Base-by-base conservation (phyloP, 2,113 vertebrate genomes). In the Heterotis niloticus region DNA sequence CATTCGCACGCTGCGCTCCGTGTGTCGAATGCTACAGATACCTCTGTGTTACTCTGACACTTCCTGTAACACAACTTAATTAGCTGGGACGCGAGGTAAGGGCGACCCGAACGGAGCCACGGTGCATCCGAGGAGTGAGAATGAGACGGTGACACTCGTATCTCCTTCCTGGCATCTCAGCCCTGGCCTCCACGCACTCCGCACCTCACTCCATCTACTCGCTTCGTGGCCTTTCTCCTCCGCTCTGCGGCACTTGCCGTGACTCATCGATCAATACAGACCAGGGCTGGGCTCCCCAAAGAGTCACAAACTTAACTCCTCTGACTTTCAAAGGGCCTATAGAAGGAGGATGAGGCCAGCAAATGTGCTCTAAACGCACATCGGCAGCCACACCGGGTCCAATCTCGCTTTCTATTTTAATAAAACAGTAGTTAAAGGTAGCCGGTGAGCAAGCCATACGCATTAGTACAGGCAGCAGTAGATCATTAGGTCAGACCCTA, bases 241-340 rank as follows among this genome's bases (percentile, higher is more conserved):
- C 88, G 85, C 84, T 88, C 85, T 88, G 87, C 87, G 87, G 87
- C 86, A 84, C 64, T 85, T 84, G 82, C 88, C 89, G 88, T 92
- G 91, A 92, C 84, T 92, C 91, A 91, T 87, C 84, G 87, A 91
- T 92, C 90, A 86, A 92, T 92, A 91, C 77, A 85, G 81, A 86
- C 83, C 84, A 81, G 83, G 88, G 83, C 83, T 81, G 80, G 81
- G 76, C 84, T 79, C 60, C 52, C 34, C 60, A 12, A 79, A 74
- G 60, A 79, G 62, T 51, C 28, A 52, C 88, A 85, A 77, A 85
- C 80, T 84, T 85, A 83, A 81, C 84, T 81, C 76, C 81, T 80
- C 81, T 85, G 83, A 75, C 81, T 84, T 80, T 86, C 86, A 88
- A 84, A 86, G 81, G 81, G 86, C 85, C 86, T 72, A n/a, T 52